Conservation (phyloP, 2,888 invertebrate genomes). For the Synergus itoensis region DNA sequence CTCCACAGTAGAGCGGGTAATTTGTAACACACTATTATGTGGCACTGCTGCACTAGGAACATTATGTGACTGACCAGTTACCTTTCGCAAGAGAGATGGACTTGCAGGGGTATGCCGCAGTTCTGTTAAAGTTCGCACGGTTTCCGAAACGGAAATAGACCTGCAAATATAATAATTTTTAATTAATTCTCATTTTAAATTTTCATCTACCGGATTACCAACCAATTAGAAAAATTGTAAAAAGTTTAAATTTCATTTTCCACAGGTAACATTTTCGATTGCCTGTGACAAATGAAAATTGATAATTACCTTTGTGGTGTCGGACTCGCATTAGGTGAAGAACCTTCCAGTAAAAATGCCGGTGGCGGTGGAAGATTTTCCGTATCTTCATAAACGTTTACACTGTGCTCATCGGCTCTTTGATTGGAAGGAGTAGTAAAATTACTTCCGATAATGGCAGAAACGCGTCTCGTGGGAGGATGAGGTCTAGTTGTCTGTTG, state of each 20-base stretch:
- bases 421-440: constrained; percentile 64
- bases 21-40: constrained; percentile 63
- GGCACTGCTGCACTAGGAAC: constrained; percentile 51
- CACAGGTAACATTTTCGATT: too few species aligned
- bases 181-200: background rate
- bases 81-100: constrained; percentile 83
- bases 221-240: background rate
- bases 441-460: constrained; percentile 82
- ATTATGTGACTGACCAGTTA: constrained; percentile 60
- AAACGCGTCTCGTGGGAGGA: constrained; percentile 90
- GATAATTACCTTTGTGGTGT: constrained; percentile 72
- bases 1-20: constrained; percentile 65
- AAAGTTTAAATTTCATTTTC: background rate
- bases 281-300: constrained; percentile 6
- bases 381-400: constrained; percentile 72
- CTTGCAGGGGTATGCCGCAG: constrained; percentile 93
- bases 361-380: constrained; percentile 88
- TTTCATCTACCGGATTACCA: background rate
- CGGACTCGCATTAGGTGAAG: constrained; percentile 71
- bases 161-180: constrained; percentile 57
- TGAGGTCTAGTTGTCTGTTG: constrained; percentile 85
- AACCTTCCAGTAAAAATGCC: constrained; percentile 85
- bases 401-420: constrained; percentile 60
- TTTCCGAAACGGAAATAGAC: constrained; percentile 86
- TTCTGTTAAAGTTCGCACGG: constrained; percentile 91